These are phyloP conservation scores for Ornithoptera alexandrae DNA, from an alignment of 2,888 invertebrate species.

Conservation along the genomic window DNA sequence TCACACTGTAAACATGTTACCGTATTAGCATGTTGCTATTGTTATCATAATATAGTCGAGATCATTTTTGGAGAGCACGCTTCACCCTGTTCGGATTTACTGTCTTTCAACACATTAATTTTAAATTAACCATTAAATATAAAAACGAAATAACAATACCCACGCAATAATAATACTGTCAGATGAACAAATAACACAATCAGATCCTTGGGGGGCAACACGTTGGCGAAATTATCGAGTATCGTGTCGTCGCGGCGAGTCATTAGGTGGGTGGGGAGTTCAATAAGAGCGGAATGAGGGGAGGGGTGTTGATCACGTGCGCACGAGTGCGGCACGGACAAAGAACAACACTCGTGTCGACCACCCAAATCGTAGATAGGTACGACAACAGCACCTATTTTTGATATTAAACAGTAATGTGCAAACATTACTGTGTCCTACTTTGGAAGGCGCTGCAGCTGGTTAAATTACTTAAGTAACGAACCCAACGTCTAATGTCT, in stretches of 20 bases:
- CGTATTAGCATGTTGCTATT: no score
- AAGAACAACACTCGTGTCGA: constrained; percentile 14
- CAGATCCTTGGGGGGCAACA: background rate
- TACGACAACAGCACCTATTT: background rate
- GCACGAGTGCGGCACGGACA: constrained; percentile 51
- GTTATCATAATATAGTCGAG: no score
- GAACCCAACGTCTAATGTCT: no score
- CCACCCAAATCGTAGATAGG: background rate
- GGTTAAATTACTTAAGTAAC: no score
- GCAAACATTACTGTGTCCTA: no score
- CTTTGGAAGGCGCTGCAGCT: no score
- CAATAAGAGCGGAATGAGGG: constrained; percentile 35
- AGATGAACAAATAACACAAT: background rate
- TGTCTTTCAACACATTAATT: no score
- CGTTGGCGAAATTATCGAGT: constrained; percentile 31
- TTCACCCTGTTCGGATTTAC: no score
- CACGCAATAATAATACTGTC: background rate
- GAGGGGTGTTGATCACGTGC: constrained; percentile 54
- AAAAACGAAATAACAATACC: background rate
- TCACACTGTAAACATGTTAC: no score
- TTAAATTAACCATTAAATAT: no score
- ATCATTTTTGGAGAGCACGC: no score
- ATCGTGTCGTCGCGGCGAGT: constrained; percentile 11
- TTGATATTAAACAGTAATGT: background rate
- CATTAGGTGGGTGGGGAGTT: constrained; percentile 15